Evolutionary conservation across 1,140 invertebrate species (phyloP).

Genomic region (Drosophila neocordata): DNA sequence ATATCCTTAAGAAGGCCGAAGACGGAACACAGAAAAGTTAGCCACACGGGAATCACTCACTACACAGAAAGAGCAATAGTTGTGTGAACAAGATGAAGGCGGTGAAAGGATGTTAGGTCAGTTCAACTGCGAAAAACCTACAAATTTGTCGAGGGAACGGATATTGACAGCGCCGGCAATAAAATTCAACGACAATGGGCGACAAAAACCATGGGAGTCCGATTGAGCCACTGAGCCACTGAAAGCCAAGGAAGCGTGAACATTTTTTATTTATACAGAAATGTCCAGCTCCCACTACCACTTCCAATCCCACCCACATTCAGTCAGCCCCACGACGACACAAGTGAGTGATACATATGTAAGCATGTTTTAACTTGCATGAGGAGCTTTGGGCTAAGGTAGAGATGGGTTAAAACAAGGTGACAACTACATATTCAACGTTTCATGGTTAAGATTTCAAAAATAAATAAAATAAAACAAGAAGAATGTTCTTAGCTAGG

Average conservation of each 20-base stretch:
- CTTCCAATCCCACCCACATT: background rate
- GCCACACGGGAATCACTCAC: slow-evolving; percentile 19
- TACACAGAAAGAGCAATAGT: background rate
- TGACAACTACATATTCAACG: background rate
- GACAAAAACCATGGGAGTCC: background rate
- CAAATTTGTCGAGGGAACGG: slow-evolving; percentile 12
- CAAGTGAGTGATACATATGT: background rate
- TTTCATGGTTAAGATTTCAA: background rate
- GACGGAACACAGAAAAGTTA: background rate
- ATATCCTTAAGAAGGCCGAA: slow-evolving; percentile 55
- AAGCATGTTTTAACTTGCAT: slow-evolving; percentile 1
- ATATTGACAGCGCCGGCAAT: slow-evolving; percentile 22
- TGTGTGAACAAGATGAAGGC: too few species aligned
- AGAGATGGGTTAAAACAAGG: background rate
- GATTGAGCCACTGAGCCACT: slow-evolving; percentile 18
- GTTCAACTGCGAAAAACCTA: slow-evolving; percentile 11
- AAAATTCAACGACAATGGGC: slow-evolving; percentile 25
- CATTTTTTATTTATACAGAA: slow-evolving; percentile 46
- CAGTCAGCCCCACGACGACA: too few species aligned
- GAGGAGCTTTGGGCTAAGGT: background rate
- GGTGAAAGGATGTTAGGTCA: slow-evolving; percentile 4
- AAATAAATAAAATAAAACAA: too few species aligned
- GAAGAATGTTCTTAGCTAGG: too few species aligned
- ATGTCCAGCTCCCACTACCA: background rate
- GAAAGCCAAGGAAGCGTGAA: slow-evolving; percentile 39